Evolutionary conservation across 1,140 invertebrate genomes (phyloP).

Genomic region (Venustaconcha ellipsiformis): DNA sequence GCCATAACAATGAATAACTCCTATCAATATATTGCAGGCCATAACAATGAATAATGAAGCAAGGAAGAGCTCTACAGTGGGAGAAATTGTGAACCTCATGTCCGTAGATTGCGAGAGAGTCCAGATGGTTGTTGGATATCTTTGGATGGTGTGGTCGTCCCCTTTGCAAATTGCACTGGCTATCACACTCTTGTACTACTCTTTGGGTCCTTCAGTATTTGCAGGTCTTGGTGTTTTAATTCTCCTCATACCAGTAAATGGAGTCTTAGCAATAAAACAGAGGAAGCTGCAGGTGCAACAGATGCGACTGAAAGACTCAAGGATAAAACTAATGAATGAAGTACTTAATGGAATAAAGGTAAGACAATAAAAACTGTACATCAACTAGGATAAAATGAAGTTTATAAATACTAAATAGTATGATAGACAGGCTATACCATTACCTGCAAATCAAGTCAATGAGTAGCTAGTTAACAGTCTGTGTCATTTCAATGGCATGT

Average conservation of each 20-base stretch:
- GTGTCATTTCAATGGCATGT: no score
- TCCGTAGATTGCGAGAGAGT: slow-evolving; percentile 70
- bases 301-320: slow-evolving; percentile 73
- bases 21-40: slow-evolving; percentile 30
- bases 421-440: no score
- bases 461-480: no score
- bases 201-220: slow-evolving; percentile 70
- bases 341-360: slow-evolving; percentile 74
- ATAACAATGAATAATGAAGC: slow-evolving; percentile 49
- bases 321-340: slow-evolving; percentile 71
- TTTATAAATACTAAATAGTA: no score
- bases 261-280: slow-evolving; percentile 84
- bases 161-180: slow-evolving; percentile 90
- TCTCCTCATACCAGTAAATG: slow-evolving; percentile 78
- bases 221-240: slow-evolving; percentile 67
- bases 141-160: slow-evolving; percentile 97
- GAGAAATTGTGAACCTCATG: slow-evolving; percentile 75
- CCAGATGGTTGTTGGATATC: slow-evolving; percentile 72
- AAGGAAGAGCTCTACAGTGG: slow-evolving; percentile 67
- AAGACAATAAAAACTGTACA: background rate
- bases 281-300: slow-evolving; percentile 71
- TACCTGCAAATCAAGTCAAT: no score
- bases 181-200: slow-evolving; percentile 89
- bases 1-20: no score
- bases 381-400: no score